Percentiles rank a stretch among this genome's conserved stretches.
These are phyloP conservation scores for Myotis lucifugus DNA, from an alignment of 2,113 vertebrate species.

Conservation along the genomic window DNA sequence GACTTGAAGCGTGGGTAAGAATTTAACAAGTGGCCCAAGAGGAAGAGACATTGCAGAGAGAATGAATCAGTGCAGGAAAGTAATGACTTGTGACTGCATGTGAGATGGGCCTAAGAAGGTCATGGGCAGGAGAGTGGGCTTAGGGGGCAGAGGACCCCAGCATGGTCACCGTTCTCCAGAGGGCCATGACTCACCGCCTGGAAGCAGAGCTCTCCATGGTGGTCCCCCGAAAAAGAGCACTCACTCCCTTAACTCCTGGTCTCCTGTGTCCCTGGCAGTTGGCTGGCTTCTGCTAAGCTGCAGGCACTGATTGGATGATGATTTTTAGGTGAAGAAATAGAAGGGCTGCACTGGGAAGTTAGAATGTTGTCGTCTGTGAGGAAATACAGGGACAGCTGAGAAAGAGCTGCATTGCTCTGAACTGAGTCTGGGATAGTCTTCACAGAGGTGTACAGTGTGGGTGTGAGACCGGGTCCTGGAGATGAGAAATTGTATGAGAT, in stretches of 20 bases:
- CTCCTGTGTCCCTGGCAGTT: neutral
- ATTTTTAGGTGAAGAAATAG: neutral
- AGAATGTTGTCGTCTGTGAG: neutral
- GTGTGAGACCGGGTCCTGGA: neutral
- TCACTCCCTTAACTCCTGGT: neutral
- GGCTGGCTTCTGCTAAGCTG: neutral
- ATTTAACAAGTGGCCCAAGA: neutral
- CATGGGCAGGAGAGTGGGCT: neutral
- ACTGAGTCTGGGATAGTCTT: neutral
- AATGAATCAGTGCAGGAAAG: neutral
- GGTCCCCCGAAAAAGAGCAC: neutral
- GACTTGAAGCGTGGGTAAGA: neutral
- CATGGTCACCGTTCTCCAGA: neutral
- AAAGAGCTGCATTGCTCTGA: neutral
- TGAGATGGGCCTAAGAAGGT: neutral
- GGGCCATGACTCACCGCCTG: too few species aligned
- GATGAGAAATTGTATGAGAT: neutral
- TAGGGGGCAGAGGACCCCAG: neutral
- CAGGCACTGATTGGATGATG: neutral
- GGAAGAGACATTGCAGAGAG: neutral
- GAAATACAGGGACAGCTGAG: neutral
- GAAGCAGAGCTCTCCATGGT: neutral
- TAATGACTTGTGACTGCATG: neutral
- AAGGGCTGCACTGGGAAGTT: neutral
- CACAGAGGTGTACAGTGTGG: neutral